Evolutionary conservation across 2,888 invertebrate genomes (phyloP).

Genomic region (Dendrolimus pini): DNA sequence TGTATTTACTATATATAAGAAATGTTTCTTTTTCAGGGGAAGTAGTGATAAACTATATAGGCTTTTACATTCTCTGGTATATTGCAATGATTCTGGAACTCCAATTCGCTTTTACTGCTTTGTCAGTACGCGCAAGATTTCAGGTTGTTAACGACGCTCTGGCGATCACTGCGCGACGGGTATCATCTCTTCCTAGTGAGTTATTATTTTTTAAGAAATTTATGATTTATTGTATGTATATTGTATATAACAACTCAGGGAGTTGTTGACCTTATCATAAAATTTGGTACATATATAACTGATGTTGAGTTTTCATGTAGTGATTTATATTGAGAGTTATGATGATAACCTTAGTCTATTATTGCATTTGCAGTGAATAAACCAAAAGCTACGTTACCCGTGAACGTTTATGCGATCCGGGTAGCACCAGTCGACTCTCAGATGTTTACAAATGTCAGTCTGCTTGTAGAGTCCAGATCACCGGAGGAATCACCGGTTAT

Average conservation of each 20-base stretch:
- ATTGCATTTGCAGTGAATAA: slow-evolving; percentile 44
- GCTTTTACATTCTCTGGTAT: slow-evolving; percentile 77
- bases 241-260: too few species aligned
- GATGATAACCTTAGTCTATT: background rate
- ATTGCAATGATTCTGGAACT: slow-evolving; percentile 76
- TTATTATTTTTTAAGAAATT: background rate
- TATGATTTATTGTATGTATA: too few species aligned
- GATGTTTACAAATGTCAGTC: slow-evolving; percentile 42
- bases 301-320: too few species aligned
- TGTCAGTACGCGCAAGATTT: slow-evolving; percentile 75
- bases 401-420: slow-evolving; percentile 61
- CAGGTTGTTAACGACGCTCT: slow-evolving; percentile 71
- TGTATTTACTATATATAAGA: too few species aligned
- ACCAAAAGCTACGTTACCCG: slow-evolving; percentile 29
- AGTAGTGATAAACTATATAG: slow-evolving; percentile 70
- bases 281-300: too few species aligned
- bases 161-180: slow-evolving; percentile 53
- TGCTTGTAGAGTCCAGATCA: slow-evolving; percentile 42
- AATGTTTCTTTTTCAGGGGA: slow-evolving; percentile 34
- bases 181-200: slow-evolving; percentile 46
- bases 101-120: slow-evolving; percentile 76
- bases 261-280: too few species aligned
- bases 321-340: too few species aligned
- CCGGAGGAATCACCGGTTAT: slow-evolving; percentile 42
- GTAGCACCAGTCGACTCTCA: slow-evolving; percentile 35